Conservation (phyloP, 2,113 vertebrate species). For the Dromiciops gliroides region DNA sequence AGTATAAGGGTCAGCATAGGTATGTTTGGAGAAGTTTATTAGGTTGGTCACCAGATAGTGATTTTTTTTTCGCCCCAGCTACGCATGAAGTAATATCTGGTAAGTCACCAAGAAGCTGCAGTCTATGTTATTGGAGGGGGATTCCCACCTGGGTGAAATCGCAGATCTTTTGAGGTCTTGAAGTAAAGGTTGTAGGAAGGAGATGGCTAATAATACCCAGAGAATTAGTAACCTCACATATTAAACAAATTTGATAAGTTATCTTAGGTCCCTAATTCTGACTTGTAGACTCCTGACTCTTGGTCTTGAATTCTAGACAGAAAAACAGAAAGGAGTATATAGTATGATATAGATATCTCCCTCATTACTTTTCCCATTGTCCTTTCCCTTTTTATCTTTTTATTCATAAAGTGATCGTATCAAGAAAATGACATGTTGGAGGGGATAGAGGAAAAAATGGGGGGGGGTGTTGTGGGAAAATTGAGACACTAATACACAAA, state of each 20-base stretch:
- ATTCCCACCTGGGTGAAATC: background rate
- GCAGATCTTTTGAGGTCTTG: conserved; percentile 34
- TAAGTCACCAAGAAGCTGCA: too few species aligned
- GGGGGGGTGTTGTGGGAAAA: too few species aligned
- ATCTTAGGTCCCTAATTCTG: conserved; percentile 24
- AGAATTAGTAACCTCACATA: background rate
- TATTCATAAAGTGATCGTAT: background rate
- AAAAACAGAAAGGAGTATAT: background rate
- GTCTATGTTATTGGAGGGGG: too few species aligned
- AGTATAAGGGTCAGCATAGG: too few species aligned
- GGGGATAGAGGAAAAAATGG: too few species aligned
- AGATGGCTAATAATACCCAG: conserved; percentile 21
- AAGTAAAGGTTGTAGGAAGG: background rate
- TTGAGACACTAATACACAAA: too few species aligned
- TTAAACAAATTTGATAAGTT: conserved; percentile 23
- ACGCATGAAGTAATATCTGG: too few species aligned
- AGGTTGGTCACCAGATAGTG: too few species aligned
- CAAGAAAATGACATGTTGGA: background rate
- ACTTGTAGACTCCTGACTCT: conserved; percentile 2
- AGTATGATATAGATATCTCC: background rate
- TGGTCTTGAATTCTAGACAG: conserved; percentile 6
- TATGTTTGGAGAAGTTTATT: too few species aligned
- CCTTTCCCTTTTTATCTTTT: background rate
- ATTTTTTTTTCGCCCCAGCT: too few species aligned
- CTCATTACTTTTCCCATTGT: background rate